Conservation (phyloP, 2,797 vertebrate genomes). For the Vireo griseus region DNA sequence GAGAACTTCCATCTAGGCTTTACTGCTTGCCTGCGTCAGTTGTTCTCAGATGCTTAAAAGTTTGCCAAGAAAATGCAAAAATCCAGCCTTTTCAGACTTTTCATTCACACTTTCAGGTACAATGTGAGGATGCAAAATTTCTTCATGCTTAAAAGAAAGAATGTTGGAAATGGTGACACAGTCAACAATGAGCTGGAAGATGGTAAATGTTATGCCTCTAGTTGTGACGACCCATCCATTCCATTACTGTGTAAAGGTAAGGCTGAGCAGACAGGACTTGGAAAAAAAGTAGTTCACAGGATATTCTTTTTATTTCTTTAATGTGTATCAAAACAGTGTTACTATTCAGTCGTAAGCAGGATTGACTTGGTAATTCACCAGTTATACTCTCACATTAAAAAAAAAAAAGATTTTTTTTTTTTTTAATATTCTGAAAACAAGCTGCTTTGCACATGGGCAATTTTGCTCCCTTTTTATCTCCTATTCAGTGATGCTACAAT, state of each 20-base stretch:
- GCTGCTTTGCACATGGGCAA: background rate
- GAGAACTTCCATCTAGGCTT: background rate
- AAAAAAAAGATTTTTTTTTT: background rate
- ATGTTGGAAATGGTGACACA: slow-evolving; percentile 88
- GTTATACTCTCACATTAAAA: background rate
- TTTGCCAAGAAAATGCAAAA: background rate
- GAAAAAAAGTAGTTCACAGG: background rate
- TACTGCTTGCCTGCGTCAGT: background rate
- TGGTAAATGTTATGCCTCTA: slow-evolving; percentile 85
- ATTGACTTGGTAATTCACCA: background rate
- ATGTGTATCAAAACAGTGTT: background rate
- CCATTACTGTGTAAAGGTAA: slow-evolving; percentile 89
- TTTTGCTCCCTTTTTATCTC: background rate
- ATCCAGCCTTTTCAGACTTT: background rate
- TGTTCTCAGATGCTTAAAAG: background rate
- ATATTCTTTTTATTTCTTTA: background rate
- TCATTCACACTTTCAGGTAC: slow-evolving; percentile 76
- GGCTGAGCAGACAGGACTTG: slow-evolving; percentile 93
- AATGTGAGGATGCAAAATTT: slow-evolving; percentile 89
- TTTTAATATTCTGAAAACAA: background rate
- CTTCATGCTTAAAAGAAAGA: slow-evolving; percentile 86
- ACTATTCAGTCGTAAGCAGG: background rate
- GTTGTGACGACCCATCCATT: slow-evolving; percentile 85
- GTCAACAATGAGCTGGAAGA: slow-evolving; percentile 91
- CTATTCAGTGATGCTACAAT: background rate